Evolutionary conservation across 2,888 invertebrate species (phyloP).

Genomic region (Caenorhabditis sulstoni): DNA sequence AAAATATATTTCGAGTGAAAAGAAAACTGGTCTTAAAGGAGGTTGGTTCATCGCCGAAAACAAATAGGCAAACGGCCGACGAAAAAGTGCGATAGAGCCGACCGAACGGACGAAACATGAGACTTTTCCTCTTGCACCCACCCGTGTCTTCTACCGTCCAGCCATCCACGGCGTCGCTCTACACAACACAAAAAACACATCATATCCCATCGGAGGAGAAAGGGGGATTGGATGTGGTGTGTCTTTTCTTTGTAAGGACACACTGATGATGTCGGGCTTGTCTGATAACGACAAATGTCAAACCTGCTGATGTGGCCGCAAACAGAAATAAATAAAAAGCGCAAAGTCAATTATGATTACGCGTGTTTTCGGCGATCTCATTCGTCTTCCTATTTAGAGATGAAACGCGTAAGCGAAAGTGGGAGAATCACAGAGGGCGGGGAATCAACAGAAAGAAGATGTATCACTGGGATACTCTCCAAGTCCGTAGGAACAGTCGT

Average conservation of each 20-base stretch:
- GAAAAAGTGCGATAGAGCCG: slow-evolving; percentile 57
- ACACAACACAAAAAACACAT: neutral
- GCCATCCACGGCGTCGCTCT: slow-evolving; percentile 4
- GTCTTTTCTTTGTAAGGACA: slow-evolving; percentile 29
- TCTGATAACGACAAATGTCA: slow-evolving; percentile 57
- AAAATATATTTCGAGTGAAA: slow-evolving; percentile 59
- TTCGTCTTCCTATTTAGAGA: slow-evolving; percentile 30
- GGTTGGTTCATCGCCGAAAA: slow-evolving; percentile 60
- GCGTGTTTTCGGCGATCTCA: slow-evolving; percentile 52
- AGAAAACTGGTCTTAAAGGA: slow-evolving; percentile 59
- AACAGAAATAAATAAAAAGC: slow-evolving; percentile 56
- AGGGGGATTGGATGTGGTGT: slow-evolving; percentile 13
- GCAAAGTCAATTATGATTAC: slow-evolving; percentile 59
- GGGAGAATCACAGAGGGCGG: slow-evolving; percentile 26
- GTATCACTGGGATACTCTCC: slow-evolving; percentile 24
- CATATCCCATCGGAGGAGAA: no score
- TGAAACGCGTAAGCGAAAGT: slow-evolving; percentile 33
- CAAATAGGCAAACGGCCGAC: slow-evolving; percentile 56
- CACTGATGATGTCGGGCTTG: slow-evolving; percentile 44
- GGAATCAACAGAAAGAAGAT: slow-evolving; percentile 1
- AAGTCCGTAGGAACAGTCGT: slow-evolving; percentile 41
- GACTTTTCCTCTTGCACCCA: slow-evolving; percentile 22
- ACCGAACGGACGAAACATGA: slow-evolving; percentile 52
- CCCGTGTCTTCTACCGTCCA: slow-evolving; percentile 24
- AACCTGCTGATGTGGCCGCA: slow-evolving; percentile 55